Evolutionary conservation across 1,140 invertebrate species (phyloP).

Genomic region (Gonioctena quinquepunctata): DNA sequence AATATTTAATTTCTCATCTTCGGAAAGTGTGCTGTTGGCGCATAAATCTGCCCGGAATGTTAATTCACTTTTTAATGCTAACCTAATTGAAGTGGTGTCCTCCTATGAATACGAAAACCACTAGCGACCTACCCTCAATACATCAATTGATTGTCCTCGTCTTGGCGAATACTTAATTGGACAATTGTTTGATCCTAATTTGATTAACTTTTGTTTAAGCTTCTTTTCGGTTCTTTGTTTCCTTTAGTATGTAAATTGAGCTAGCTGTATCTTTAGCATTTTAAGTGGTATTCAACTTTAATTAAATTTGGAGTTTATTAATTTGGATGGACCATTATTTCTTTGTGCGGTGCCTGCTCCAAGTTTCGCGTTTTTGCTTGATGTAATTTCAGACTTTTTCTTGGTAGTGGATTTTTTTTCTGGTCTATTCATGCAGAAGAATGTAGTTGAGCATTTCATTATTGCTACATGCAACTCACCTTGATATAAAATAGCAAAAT

Average conservation of each 20-base stretch:
- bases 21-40: neutral
- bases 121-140: slow-evolving; percentile 5
- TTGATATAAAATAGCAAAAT: too few relatives aligned
- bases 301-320: slow-evolving; percentile 16
- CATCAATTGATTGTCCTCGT: slow-evolving; percentile 30
- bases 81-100: slow-evolving; percentile 14
- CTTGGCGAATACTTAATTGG: slow-evolving; percentile 26
- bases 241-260: slow-evolving; percentile 30
- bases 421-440: too few relatives aligned
- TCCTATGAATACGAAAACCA: slow-evolving; percentile 19
- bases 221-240: slow-evolving; percentile 27
- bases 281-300: slow-evolving; percentile 22
- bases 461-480: too few relatives aligned
- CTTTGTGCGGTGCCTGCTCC: neutral
- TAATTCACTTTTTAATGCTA: slow-evolving; percentile 30
- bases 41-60: slow-evolving; percentile 16
- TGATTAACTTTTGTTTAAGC: slow-evolving; percentile 37
- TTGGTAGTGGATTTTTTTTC: too few relatives aligned
- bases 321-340: slow-evolving; percentile 8
- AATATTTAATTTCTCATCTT: neutral
- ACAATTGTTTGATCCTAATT: slow-evolving; percentile 42
- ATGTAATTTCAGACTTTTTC: too few relatives aligned
- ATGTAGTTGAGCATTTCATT: too few relatives aligned
- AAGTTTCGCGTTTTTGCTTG: slow-evolving; percentile 50
- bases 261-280: slow-evolving; percentile 35